These are phyloP conservation scores for Epinephelus fuscoguttatus DNA, from an alignment of 2,113 vertebrate species.

Conservation along the genomic window DNA sequence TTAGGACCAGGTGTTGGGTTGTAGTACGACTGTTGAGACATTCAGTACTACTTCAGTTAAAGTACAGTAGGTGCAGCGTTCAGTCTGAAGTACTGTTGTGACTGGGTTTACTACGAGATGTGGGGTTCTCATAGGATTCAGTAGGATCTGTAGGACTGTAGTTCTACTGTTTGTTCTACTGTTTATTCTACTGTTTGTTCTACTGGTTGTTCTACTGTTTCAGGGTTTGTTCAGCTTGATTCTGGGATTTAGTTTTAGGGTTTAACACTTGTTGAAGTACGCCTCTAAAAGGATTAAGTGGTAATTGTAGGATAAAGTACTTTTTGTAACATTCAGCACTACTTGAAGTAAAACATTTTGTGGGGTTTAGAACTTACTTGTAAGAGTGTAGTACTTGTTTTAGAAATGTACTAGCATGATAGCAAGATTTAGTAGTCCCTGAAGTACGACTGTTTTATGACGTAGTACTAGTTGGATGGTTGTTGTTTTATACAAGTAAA, in stretches of 20 bases:
- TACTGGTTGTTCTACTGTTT: too few relatives aligned
- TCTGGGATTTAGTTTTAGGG: background rate
- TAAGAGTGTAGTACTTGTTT: background rate
- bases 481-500: background rate
- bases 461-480: background rate
- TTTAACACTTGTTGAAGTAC: background rate
- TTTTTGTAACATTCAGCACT: background rate
- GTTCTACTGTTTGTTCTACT: background rate
- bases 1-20: background rate
- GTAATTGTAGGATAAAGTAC: background rate
- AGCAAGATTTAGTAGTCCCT: background rate
- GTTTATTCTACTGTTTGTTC: too few relatives aligned
- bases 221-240: too few relatives aligned
- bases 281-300: background rate
- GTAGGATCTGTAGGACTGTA: background rate
- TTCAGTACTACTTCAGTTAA: background rate
- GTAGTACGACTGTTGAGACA: background rate
- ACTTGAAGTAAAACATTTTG: background rate
- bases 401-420: background rate
- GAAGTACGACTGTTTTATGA: background rate
- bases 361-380: background rate
- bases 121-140: background rate
- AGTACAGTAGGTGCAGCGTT: background rate
- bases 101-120: too few relatives aligned
- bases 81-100: too few relatives aligned